Base-by-base conservation (phyloP, 2,888 invertebrate genomes). In the Charanyca ferruginea region DNA sequence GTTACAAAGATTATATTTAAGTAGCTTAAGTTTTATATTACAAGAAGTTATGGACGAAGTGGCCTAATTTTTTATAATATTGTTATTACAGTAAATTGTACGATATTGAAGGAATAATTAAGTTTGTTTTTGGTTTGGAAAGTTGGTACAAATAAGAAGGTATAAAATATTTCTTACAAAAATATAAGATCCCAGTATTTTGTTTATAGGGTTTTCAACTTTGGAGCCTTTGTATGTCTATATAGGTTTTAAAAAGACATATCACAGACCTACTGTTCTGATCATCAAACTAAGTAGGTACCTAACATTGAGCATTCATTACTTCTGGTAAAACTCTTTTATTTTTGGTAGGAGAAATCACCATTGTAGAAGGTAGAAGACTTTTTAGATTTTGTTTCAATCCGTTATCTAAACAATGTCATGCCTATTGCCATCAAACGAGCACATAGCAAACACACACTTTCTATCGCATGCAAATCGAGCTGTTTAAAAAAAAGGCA, bases 401-500 rank as follows among this genome's bases (percentile, higher is more conserved):
- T 32, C 0, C 32, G 32, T 9, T 32, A 9, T 9, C 32, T 32
- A 9, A 38, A 38, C 35, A 11, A 13, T 35, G 2, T 11, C 5
- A 28, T 35, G 11, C 35, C 35, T 35, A 35, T 1, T 11, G 38
- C 4, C 16, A 38, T 38, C 16, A 38, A 38, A 23, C n/a, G 0
- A 20, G 13, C 11, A 13, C 25, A 42, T 35, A 44, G 11, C 7
- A 47, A 64, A 52, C 16, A 35, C 48, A 53, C 4, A 66, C 42
- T 51, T 25, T 5, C 3, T 64, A 73, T 22, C 47, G 16, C 7
- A 38, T 41, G 9, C n/a, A 68, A 51, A 48, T 64, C 52, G 6
- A 18, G n/a, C 18, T 18, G 22, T 72, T 32, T 18, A 42, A 49
- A 71, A 18, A 0, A 45, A 32, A 63, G 32, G 0, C 9, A 25